Evolutionary conservation across 2,888 invertebrate species (phyloP).

Genomic region (Cataglyphis albicans): DNA sequence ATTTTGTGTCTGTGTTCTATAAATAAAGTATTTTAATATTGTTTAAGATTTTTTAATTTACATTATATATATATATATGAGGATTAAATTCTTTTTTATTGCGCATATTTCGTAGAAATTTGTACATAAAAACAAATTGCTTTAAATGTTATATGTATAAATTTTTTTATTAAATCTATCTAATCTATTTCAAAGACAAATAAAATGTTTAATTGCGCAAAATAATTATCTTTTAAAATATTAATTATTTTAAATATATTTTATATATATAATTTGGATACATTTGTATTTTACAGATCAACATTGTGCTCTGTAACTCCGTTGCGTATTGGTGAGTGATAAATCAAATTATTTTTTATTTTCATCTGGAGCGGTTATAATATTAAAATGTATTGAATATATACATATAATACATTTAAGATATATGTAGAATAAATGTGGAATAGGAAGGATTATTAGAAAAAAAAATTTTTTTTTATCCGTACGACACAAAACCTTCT

Average conservation of each 20-base stretch:
- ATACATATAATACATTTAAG: not conserved
- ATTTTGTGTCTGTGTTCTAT: not conserved
- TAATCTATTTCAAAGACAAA: not conserved
- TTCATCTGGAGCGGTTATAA: not conserved
- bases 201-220: not conserved
- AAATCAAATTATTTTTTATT: not conserved
- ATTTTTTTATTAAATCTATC: not conserved
- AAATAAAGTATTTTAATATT: not conserved
- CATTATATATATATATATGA: not conserved
- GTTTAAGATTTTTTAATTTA: not conserved
- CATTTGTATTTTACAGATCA: constrained; percentile 5
- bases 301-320: not conserved
- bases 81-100: not conserved
- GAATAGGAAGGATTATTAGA: not conserved
- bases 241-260: not conserved
- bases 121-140: not conserved
- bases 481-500: not conserved
- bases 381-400: not conserved
- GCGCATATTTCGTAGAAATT: not conserved
- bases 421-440: not conserved
- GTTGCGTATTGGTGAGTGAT: not conserved
- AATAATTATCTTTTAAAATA: not conserved
- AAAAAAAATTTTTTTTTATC: not conserved
- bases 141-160: not conserved
- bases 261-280: not conserved